A percentile compares a stretch with the other conserved stretches of the same genome.
Evolutionary conservation across 2,888 invertebrate genomes (phyloP).

Genomic region (Miltochrista miniata): DNA sequence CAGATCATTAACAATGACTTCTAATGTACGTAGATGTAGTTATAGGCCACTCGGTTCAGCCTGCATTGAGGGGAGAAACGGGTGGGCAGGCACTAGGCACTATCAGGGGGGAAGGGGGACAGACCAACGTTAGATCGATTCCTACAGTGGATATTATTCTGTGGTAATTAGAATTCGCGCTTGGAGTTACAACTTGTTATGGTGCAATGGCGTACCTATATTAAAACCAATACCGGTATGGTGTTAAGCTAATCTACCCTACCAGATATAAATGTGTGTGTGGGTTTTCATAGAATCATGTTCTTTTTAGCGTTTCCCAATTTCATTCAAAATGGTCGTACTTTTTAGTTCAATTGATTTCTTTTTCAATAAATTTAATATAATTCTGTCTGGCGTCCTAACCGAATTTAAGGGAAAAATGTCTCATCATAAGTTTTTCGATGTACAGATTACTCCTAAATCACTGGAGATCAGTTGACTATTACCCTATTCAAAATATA

Average conservation of each 20-base stretch:
- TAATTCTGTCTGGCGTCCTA: no score
- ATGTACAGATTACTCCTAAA: no score
- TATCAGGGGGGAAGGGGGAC: slow-evolving; percentile 30
- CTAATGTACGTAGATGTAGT: slow-evolving; percentile 31
- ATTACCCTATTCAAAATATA: no score
- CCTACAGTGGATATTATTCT: slow-evolving; percentile 75
- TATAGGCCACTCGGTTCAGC: slow-evolving; percentile 30
- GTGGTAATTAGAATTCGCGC: slow-evolving; percentile 78
- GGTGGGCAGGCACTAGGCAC: slow-evolving; percentile 40
- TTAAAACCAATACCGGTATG: slow-evolving; percentile 6
- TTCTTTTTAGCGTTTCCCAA: no score
- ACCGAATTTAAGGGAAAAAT: no score
- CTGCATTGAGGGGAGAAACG: slow-evolving; percentile 34
- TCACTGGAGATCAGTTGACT: no score
- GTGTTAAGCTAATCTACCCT: slow-evolving; percentile 5
- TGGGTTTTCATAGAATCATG: neutral
- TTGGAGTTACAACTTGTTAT: slow-evolving; percentile 44
- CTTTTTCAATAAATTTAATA: no score
- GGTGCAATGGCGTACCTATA: slow-evolving; percentile 22
- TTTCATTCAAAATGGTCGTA: no score
- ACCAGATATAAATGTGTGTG: slow-evolving; percentile 1
- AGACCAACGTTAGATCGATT: slow-evolving; percentile 76
- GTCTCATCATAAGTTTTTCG: no score
- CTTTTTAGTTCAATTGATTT: no score
- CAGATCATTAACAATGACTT: slow-evolving; percentile 50